Percentiles rank a stretch among this genome's conserved stretches.
These are phyloP conservation scores for Melanerpes aurifrons DNA, from an alignment of 2,113 vertebrate species.

Conservation along the genomic window DNA sequence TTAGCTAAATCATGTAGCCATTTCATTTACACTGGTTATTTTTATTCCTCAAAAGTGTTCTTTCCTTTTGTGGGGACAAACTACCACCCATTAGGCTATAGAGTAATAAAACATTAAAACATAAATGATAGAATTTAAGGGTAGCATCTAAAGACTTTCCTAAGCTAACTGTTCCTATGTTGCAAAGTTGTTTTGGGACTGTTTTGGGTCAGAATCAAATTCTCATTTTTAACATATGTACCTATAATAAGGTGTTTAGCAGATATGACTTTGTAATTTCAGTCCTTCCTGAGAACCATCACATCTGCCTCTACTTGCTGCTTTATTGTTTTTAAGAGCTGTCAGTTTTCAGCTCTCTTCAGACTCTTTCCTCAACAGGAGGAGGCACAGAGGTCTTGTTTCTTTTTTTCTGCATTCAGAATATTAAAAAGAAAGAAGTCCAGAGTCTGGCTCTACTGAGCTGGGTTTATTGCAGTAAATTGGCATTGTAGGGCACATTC, in stretches of 20 bases:
- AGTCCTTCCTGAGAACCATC: background rate
- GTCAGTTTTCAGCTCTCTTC: conserved; percentile 20
- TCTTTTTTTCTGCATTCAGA: conserved; percentile 62
- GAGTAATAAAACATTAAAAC: background rate
- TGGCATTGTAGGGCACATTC: conserved; percentile 66
- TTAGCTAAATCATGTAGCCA: background rate
- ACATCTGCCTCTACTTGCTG: background rate
- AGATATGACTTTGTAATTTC: background rate
- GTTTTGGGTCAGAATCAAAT: background rate
- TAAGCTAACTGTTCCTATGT: background rate
- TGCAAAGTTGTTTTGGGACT: background rate
- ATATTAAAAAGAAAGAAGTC: conserved; percentile 55
- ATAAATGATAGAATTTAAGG: background rate
- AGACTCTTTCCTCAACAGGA: background rate
- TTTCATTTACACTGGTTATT: background rate
- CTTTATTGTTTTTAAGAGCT: conserved; percentile 1
- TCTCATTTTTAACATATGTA: conserved; percentile 7
- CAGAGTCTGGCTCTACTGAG: conserved; percentile 58
- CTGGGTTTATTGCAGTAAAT: conserved; percentile 63
- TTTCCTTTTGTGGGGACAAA: background rate
- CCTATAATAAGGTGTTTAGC: background rate
- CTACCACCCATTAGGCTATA: rapidly evolving
- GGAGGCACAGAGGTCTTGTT: conserved; percentile 56
- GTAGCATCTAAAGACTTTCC: background rate
- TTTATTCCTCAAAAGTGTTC: background rate